Evolutionary conservation across 2,113 vertebrate genomes (phyloP), one percentile per base, ranked within the genome.

Genomic region (Heterotilapia buettikoferi): DNA sequence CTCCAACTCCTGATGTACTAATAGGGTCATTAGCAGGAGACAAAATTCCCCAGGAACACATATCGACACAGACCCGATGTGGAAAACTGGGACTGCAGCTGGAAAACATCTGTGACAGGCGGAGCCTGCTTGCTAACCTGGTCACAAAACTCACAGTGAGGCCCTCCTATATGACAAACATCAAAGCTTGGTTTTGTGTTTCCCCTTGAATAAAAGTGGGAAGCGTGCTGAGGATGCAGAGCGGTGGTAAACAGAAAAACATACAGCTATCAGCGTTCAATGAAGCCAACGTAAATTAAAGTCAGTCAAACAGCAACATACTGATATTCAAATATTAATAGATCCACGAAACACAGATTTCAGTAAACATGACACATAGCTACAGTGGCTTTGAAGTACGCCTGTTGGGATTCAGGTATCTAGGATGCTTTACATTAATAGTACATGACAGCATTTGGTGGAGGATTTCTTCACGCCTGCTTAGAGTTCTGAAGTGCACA

Each of bases 11-110:
- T 10, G 14, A 80, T 16, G 86, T 68, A 92, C 88, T 93, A 94
- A 95, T 91, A 87, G 93, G 84, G 83, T 92, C 92, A 90, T 95
- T 95, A 93, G 66, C 71, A 0, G n/a, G 87, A 88, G 86, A 81
- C 82, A 31, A 57, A 76, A 82, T 83, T 90, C 83, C 43, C 79
- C 21, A 38, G 36, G 61, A 89, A 87, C 80, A 11, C 18, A 36
- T 47, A 47, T 88, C 14, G 9, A 43, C 52, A n/a, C 38, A 76
- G 6, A 21, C 14, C n/a, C 9, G 56, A 83, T 6, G 79, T 24
- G 43, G 26, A 43, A 83, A 91, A 89, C 3, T 33, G 45, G 83
- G 53, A 31, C 82, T 83, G 59, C 14, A 89, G 85, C 84, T 84
- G 82, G 83, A 45, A 68, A 88, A 68, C 90, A 88, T 86, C 89